Evolutionary conservation across 1,140 invertebrate genomes (phyloP), one percentile per base, ranked within the genome.

Genomic region (Anthonomus grandis): DNA sequence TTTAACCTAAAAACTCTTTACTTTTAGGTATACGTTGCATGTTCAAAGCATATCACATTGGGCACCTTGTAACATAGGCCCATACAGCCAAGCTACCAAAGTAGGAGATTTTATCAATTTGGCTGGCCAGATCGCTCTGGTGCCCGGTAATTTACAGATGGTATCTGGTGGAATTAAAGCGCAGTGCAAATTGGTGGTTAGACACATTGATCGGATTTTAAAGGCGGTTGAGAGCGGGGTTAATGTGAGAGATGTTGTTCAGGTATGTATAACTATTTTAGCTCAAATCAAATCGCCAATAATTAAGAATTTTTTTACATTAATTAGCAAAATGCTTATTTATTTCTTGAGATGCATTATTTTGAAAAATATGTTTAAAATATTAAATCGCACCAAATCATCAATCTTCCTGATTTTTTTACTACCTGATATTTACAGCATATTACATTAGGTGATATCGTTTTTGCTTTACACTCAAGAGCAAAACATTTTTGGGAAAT

Each of bases 11-110:
- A 37, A 39, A 19, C 21, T 8, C n/a, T 34, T 45, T 42, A 44
- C 50, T 59, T 64, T 53, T 27, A 81, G 84, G 63, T 79, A 85
- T 37, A 89, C 86, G 8, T 90, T 96, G 87, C 93, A 96, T 74
- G 93, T 96, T 21, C 93, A 96, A 74, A 87, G 91, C 44, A 86
- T 96, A 54, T 96, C 93, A 18, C 91, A 96, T 76, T 97, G 94
- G 94, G 93, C 93, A 3, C 93, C 93, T 4, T 91, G 92, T 36
- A 95, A 94, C 70, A 95, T 97, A 63, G 93, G 93, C 12, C 93
- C 94, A 23, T 97, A 96, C 73, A 96, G 93, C 70, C 94, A 97
- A 78, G 90, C 89, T 19, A 81, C 90, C 54, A 83, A 85, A 76
- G 89, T 91, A 71, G 71, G 66, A 46, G 86, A 91, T 64, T 84